Percentiles rank a stretch among this genome's conserved stretches.
These are phyloP conservation scores for Trissolcus japonicus DNA, from an alignment of 2,888 invertebrate species.

Conservation along the genomic window DNA sequence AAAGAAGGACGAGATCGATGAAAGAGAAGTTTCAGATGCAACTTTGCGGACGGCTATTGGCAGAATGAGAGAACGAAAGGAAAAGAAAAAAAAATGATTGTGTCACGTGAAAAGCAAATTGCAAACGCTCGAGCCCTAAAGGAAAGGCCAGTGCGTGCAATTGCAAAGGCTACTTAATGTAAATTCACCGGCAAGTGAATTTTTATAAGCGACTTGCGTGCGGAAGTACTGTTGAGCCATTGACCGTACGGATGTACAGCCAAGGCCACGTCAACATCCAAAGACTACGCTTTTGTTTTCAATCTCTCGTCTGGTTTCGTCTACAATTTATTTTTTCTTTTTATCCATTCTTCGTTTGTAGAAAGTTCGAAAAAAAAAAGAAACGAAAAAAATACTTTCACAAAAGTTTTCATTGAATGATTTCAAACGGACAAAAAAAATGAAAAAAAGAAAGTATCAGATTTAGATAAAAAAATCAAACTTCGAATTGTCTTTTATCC, in stretches of 20 bases:
- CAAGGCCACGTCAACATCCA: constrained; percentile 40
- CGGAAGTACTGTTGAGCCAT: constrained; percentile 34
- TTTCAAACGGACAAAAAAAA: too few species aligned
- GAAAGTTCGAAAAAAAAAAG: too few species aligned
- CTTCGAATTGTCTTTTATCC: too few species aligned
- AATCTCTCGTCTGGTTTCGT: neutral
- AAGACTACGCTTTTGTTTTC: constrained; percentile 20
- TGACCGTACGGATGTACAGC: constrained; percentile 30
- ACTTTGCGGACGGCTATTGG: constrained; percentile 2
- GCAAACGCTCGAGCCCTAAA: constrained; percentile 8
- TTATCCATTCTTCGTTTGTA: neutral
- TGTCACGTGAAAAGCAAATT: neutral
- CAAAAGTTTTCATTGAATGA: too few species aligned
- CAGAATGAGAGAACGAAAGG: neutral
- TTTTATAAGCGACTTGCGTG: constrained; percentile 54
- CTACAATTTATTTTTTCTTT: neutral
- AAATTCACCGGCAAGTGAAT: constrained; percentile 57
- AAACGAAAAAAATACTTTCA: too few species aligned
- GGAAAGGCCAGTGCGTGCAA: constrained; percentile 18
- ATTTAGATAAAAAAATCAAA: too few species aligned
- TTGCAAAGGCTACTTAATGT: constrained; percentile 27
- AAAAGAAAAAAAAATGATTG: constrained; percentile 9
- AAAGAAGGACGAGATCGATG: constrained; percentile 47
- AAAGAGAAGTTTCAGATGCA: constrained; percentile 25
- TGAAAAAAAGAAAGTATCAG: too few species aligned